These are phyloP conservation scores for Hypsibius dujardini DNA, from an alignment of 1,140 invertebrate genomes.

Conservation along the genomic window DNA sequence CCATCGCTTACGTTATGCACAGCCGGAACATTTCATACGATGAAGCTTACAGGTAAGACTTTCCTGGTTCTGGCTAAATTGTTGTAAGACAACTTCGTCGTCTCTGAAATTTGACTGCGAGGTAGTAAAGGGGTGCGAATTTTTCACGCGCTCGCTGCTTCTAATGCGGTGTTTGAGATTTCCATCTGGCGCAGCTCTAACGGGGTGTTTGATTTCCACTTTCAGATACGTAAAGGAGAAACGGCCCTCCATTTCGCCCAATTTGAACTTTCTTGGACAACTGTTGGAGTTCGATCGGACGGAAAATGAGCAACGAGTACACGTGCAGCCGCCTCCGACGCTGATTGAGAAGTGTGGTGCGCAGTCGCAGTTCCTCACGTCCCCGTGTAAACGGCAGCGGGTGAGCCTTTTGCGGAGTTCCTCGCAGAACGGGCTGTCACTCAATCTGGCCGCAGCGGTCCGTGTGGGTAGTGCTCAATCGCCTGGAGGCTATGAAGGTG, in stretches of 20 bases:
- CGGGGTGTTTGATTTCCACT: not conserved
- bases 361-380: not conserved
- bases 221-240: conserved; percentile 36
- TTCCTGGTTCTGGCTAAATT: not conserved
- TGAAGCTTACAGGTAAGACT: conserved; percentile 40
- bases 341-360: not conserved
- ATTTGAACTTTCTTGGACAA: conserved; percentile 47
- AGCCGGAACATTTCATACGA: conserved; percentile 40
- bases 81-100: too few relatives aligned
- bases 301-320: conserved; percentile 20
- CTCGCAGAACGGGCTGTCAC: too few relatives aligned
- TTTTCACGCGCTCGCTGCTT: not conserved
- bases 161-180: not conserved
- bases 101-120: too few relatives aligned
- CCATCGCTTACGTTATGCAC: conserved; percentile 46
- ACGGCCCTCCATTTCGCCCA: conserved; percentile 37
- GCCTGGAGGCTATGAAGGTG: too few relatives aligned
- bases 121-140: too few relatives aligned
- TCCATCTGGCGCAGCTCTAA: not conserved
- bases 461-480: too few relatives aligned
- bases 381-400: not conserved
- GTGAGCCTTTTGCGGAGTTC: too few relatives aligned
- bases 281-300: conserved; percentile 40
- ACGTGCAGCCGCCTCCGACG: not conserved
- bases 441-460: too few relatives aligned